Conservation (phyloP, 2,797 vertebrate species). For the Phaenicophaeus curvirostris region DNA sequence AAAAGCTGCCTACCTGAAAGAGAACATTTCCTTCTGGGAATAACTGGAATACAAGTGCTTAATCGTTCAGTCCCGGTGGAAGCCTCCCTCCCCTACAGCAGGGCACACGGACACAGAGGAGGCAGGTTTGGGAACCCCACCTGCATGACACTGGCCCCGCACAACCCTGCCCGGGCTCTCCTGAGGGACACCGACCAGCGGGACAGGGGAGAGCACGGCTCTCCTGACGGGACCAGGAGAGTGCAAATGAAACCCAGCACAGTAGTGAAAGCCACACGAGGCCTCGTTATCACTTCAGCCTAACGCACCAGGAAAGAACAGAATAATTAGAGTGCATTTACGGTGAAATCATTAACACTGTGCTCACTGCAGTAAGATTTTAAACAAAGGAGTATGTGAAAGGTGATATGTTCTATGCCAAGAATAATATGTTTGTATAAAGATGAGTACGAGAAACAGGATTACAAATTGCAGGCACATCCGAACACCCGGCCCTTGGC, state of each 20-base stretch:
- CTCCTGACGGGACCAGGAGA: neutral
- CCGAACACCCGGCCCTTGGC: neutral
- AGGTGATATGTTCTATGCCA: neutral
- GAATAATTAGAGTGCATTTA: neutral
- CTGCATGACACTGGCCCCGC: neutral
- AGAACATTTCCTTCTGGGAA: neutral
- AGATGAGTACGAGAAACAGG: neutral
- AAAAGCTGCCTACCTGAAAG: neutral
- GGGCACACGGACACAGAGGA: neutral
- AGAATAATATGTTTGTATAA: neutral
- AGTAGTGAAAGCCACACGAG: neutral
- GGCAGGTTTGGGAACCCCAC: neutral
- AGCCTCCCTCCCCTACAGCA: neutral
- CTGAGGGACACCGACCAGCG: rapidly evolving
- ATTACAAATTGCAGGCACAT: neutral
- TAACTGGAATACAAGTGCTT: neutral
- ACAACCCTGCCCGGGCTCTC: neutral
- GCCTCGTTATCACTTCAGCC: neutral
- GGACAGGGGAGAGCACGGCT: neutral
- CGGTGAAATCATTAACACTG: neutral
- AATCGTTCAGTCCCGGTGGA: neutral
- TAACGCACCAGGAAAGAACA: neutral
- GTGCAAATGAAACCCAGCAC: neutral
- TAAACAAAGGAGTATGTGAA: neutral
- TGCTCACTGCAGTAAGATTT: neutral